Conservation (phyloP, 1,140 invertebrate species). For the Chironomus striatipennis region DNA sequence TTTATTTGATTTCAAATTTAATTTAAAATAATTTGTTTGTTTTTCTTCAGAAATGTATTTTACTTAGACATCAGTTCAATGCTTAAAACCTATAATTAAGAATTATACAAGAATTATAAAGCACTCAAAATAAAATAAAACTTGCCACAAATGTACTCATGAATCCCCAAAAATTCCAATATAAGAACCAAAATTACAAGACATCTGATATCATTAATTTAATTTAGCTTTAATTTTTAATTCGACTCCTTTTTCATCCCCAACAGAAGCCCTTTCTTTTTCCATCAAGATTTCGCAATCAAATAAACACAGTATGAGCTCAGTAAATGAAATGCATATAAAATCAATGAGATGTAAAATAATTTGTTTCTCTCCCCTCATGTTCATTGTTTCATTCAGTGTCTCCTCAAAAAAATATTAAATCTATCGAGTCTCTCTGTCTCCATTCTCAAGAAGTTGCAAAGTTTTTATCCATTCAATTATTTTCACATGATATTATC, state of each 20-base stretch:
- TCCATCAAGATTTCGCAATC: not conserved
- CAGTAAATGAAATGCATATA: slow-evolving; percentile 11
- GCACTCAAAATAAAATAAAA: no score
- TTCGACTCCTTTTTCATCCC: not conserved
- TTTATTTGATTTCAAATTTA: no score
- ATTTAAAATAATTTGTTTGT: no score
- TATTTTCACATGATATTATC: not conserved
- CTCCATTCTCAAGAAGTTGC: not conserved
- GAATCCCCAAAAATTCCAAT: no score
- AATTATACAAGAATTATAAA: no score
- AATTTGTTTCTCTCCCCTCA: slow-evolving; percentile 15
- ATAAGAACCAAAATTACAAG: no score
- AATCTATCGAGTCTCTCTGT: not conserved
- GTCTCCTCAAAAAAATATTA: not conserved
- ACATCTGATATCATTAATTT: no score
- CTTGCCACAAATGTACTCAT: no score
- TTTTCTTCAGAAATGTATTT: no score
- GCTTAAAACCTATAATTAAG: no score
- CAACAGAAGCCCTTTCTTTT: not conserved
- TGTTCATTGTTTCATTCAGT: not conserved
- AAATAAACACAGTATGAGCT: slow-evolving; percentile 17
- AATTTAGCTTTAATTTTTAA: no score
- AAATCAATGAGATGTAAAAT: slow-evolving; percentile 21
- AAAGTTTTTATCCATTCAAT: not conserved
- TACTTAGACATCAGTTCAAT: no score